Evolutionary conservation across 2,888 invertebrate species (phyloP).

Genomic region (Arrhopalites spinosus): DNA sequence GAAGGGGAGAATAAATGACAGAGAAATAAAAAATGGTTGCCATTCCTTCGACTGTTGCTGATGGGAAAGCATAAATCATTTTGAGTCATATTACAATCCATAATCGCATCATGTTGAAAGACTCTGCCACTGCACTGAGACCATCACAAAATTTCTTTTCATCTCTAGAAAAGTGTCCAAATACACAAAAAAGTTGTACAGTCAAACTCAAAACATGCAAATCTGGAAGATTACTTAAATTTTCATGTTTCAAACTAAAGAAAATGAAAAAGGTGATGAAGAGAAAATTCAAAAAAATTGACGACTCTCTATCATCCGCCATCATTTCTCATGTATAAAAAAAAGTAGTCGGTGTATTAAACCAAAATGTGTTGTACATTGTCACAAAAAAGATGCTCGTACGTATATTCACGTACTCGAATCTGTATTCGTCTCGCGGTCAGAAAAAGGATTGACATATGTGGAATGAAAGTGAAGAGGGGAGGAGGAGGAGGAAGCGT

Average conservation of each 20-base stretch:
- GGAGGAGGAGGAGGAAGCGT: not conserved
- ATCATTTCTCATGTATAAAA: too few species aligned
- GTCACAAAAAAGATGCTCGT: too few species aligned
- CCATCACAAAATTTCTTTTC: not conserved
- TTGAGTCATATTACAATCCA: constrained; percentile 33
- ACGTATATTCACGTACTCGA: too few species aligned
- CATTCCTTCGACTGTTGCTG: constrained; percentile 34
- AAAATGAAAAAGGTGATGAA: too few species aligned
- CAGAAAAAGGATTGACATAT: too few species aligned
- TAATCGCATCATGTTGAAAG: constrained; percentile 22
- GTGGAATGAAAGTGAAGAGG: not conserved
- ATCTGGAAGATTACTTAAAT: too few species aligned
- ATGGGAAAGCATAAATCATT: constrained; percentile 35
- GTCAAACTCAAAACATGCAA: not conserved
- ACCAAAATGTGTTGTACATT: too few species aligned
- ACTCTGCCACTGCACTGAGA: not conserved
- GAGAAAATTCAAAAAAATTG: too few species aligned
- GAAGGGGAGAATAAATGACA: not conserved
- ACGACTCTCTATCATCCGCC: too few species aligned
- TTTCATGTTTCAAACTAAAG: too few species aligned
- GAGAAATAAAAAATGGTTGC: not conserved
- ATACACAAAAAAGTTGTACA: not conserved
- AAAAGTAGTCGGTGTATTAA: too few species aligned
- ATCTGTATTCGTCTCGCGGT: too few species aligned
- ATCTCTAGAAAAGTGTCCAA: not conserved